Percentiles rank a stretch among this genome's conserved stretches.
These are phyloP conservation scores for Entomobrya proxima DNA, from an alignment of 2,888 invertebrate species.

Conservation along the genomic window DNA sequence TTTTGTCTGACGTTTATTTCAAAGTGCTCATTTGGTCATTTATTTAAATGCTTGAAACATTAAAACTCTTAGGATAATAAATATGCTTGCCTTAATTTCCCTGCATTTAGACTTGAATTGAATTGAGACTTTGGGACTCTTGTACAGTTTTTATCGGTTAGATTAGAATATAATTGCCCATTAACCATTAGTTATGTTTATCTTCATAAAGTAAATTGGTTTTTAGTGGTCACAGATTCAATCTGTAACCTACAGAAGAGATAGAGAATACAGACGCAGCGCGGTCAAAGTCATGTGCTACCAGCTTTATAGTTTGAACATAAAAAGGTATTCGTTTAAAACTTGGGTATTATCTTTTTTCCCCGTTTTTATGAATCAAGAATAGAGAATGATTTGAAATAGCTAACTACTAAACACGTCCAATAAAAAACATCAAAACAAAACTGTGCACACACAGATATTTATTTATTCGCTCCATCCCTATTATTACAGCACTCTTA, in stretches of 20 bases:
- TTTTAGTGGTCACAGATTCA: conserved; percentile 18
- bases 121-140: background rate
- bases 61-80: background rate
- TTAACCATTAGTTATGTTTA: conserved; percentile 55
- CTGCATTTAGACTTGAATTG: background rate
- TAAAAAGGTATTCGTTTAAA: background rate
- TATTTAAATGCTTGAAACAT: background rate
- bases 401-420: background rate
- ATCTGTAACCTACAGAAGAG: background rate
- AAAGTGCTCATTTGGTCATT: background rate
- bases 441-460: conserved; percentile 14
- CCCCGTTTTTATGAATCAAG: background rate
- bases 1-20: background rate
- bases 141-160: conserved; percentile 41
- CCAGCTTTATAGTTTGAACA: background rate
- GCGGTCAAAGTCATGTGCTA: background rate
- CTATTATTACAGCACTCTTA: conserved; percentile 44
- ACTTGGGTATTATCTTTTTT: background rate
- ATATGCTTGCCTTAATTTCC: background rate
- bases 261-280: background rate
- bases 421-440: background rate
- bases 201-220: conserved; percentile 48
- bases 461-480: conserved; percentile 41
- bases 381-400: background rate
- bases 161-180: conserved; percentile 49